phyloP scores from a whole-genome alignment of 2,113 vertebrate genomes.

The Corapipo altera region DNA sequence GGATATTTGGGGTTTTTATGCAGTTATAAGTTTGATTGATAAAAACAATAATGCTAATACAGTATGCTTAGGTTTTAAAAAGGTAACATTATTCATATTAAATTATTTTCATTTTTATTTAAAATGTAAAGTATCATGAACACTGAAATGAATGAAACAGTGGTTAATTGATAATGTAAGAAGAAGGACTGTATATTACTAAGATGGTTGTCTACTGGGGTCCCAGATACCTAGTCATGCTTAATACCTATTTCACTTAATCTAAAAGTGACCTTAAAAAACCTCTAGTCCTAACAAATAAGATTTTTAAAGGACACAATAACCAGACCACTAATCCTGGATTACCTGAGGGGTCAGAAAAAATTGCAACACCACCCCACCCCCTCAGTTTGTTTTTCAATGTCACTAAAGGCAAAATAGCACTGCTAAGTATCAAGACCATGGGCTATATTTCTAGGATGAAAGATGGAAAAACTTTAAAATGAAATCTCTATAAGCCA shows the following conservation, averaged over 20 bases:
- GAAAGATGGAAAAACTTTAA: background rate
- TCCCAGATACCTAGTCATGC: background rate
- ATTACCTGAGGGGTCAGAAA: background rate
- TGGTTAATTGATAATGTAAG: background rate
- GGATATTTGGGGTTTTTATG: background rate
- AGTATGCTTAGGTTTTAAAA: background rate
- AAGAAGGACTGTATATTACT: background rate
- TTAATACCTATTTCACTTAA: background rate
- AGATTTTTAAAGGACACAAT: background rate
- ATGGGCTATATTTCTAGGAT: background rate
- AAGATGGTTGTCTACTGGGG: background rate
- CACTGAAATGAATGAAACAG: background rate
- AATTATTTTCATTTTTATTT: background rate
- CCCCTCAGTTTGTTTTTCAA: background rate
- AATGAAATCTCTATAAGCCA: background rate
- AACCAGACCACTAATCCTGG: background rate
- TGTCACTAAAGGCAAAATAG: background rate
- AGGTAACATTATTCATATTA: background rate
- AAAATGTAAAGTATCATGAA: background rate
- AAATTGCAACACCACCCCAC: background rate
- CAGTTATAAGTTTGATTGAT: background rate
- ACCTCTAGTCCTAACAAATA: background rate
- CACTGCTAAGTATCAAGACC: background rate
- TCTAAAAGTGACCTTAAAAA: background rate
- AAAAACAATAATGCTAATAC: background rate